phyloP scores from a whole-genome alignment of 2,888 invertebrate species.

The Invenusta paracnida region DNA sequence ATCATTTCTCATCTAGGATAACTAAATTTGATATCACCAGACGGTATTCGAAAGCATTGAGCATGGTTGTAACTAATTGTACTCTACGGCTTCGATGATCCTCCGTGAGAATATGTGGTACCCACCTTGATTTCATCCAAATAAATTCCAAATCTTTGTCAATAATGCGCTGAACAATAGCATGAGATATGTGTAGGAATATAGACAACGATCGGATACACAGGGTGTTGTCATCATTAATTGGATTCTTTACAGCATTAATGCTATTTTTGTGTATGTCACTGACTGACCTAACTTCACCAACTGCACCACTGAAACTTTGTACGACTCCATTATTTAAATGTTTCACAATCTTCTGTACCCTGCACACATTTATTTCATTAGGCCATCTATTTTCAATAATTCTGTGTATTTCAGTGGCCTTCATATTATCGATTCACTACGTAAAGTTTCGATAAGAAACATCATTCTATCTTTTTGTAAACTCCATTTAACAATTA shows the following conservation, averaged over 20 bases:
- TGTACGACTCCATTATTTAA: background rate
- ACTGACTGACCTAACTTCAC: background rate
- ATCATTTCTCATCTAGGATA: slow-evolving; percentile 23
- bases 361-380: background rate
- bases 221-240: background rate
- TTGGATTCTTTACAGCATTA: background rate
- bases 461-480: slow-evolving; percentile 21
- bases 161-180: slow-evolving; percentile 1
- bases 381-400: slow-evolving; percentile 17
- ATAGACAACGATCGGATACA: too few relatives aligned
- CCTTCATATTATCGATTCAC: slow-evolving; percentile 15
- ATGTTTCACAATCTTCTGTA: background rate
- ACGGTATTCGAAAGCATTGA: slow-evolving; percentile 10
- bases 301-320: background rate
- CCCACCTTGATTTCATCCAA: slow-evolving; percentile 11
- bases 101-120: slow-evolving; percentile 22
- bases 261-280: background rate
- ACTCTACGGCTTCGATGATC: slow-evolving; percentile 22
- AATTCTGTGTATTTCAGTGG: slow-evolving; percentile 29
- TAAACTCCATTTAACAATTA: slow-evolving; percentile 26
- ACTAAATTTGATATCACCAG: slow-evolving; percentile 29
- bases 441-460: background rate
- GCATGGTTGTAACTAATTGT: slow-evolving; percentile 25
- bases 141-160: slow-evolving; percentile 16
- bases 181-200: background rate